Conservation (phyloP, 2,113 vertebrate species). For the Mesitornis unicolor region DNA sequence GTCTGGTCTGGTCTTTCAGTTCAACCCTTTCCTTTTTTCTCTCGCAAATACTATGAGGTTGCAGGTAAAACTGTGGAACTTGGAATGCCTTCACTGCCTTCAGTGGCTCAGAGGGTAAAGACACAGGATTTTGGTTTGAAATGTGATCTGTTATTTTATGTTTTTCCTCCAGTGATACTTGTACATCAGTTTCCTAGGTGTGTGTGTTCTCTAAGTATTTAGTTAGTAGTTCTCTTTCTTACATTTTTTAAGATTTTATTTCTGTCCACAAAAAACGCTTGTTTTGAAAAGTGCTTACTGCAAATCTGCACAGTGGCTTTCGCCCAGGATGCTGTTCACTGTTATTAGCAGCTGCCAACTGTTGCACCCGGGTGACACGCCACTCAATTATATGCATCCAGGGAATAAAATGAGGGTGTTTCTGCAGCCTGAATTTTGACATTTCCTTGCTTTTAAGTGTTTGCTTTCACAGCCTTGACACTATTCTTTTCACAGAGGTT, state of each 20-base stretch:
- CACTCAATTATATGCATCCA: background rate
- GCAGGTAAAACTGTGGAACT: background rate
- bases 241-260: background rate
- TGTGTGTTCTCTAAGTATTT: background rate
- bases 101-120: background rate
- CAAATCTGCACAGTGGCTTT: background rate
- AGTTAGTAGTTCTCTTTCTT: background rate
- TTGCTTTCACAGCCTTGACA: background rate
- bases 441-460: background rate
- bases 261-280: background rate
- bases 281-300: conserved; percentile 9
- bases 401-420: background rate
- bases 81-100: background rate
- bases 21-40: background rate
- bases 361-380: background rate
- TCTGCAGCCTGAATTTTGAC: background rate
- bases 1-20: background rate
- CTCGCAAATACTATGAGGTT: background rate
- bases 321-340: conserved; percentile 4
- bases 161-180: background rate
- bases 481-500: background rate
- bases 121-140: background rate
- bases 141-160: background rate
- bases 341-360: conserved; percentile 48
- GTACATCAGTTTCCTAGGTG: background rate